Evolutionary conservation across 2,888 invertebrate genomes (phyloP), one percentile per base, ranked within the genome.

Genomic region (Deilephila porcellus): DNA sequence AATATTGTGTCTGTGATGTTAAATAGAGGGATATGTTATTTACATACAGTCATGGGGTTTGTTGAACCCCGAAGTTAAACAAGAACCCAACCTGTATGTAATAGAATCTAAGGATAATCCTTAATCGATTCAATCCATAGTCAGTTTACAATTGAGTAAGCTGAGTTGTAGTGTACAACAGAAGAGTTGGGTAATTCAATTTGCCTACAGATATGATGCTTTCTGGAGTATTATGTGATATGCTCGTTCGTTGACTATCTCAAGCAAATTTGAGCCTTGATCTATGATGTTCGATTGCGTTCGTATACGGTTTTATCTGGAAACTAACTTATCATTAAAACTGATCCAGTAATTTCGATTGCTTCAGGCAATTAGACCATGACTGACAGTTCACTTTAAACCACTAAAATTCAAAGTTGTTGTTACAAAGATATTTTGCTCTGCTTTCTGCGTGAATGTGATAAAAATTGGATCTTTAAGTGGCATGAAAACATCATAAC

Each of bases 101-200:
- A 71, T 59, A 32, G 71, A 71, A 59, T 34, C 71, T 45, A 45
- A 60, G 37, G 7, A 71, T 80, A 79, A 77, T 80, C 76, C 74
- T 72, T 76, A 79, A 82, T 81, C 80, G 76, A 78, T 78, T 77
- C 77, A 76, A 77, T 77, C 77, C 76, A 76, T 78, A 20, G 56
- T 70, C 11, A 75, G 75, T 79, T 74, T 79, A 76, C 76, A 74
- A 59, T n/a, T 53, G 71, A 45, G 37, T 37, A 37, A 45, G 14
- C 20, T 34, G 20, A 71, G n/a, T 34, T 71, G 34, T 34, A 60
- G 34, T 20, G 0, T 20, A 25, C 6, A 29, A 17, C 29, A 34
- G 29, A 63, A 34, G 32, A 32, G 63, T 19, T 6, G 17, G 11
- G 45, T 63, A 63, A 29, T 34, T 34, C 6, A 25, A 25, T 20